Evolutionary conservation across 2,797 vertebrate genomes (phyloP), one percentile per base, ranked within the genome.

Genomic region (Pangasius krempfi): DNA sequence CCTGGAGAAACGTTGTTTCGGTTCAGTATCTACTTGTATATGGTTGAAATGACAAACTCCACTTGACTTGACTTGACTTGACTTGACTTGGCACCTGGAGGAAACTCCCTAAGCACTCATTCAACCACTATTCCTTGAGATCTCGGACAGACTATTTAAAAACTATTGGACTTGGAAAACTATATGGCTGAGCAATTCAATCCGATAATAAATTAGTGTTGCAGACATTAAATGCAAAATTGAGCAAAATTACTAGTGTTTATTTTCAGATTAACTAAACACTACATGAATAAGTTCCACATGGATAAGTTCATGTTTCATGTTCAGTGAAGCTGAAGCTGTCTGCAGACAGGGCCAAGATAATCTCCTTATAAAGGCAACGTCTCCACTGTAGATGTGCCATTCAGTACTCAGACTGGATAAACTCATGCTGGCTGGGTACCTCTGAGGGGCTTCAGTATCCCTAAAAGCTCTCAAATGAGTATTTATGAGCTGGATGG

Each of bases 301-400:
- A 52, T 37, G 87, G 54, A 54, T 18, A 27, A 70, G 8, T 68
- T 37, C 14, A 14, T 40, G 27, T 14, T 87, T 70, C 76, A 70
- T 81, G 33, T 37, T 70, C 9, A n/a, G 62, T 25, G 44, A 54
- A 86, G 56, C 44, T 64, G 52, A 54, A 54, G 52, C 44, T 44
- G 44, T 88, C 47, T 66, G 47, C 44, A 64, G 30, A 50, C 37
- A 68, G 60, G 54, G 50, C 50, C 60, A 10, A 54, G 50, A n/a
- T 72, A 72, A 89, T 64, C 75, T 82, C 88, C 88, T 89, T 89
- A 89, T 86, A 86, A 82, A 86, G 88, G 54, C 85, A 86, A 66
- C 56, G 12, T 58, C 52, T 85, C 40, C 27, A 40, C 87, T 54
- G 44, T 88, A 44, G 70, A 60, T n/a, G 58, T 76, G 47, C 62